Evolutionary conservation across 2,888 invertebrate species (phyloP).

Genomic region (Microctonus hyperodae): DNA sequence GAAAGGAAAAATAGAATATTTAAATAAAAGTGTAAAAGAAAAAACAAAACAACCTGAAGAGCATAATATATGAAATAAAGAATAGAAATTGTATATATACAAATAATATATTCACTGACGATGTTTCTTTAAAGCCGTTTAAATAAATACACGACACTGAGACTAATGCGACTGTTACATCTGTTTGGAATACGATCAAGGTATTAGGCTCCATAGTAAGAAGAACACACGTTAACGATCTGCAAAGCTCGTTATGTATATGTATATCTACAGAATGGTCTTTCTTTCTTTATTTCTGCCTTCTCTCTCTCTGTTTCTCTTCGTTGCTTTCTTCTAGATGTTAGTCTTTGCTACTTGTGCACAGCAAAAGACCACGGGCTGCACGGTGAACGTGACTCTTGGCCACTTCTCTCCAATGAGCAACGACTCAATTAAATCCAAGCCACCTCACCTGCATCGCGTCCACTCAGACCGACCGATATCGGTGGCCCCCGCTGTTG

Average conservation of each 20-base stretch:
- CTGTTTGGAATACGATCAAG: constrained; percentile 37
- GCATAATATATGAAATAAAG: neutral
- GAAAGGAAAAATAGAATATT: neutral
- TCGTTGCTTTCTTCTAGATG: neutral
- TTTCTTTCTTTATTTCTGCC: constrained; percentile 3
- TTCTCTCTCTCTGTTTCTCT: constrained; percentile 8
- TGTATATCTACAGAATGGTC: constrained; percentile 26
- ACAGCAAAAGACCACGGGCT: constrained; percentile 5
- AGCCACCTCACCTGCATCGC: constrained; percentile 19
- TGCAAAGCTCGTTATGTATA: constrained; percentile 37
- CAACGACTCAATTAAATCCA: constrained; percentile 43
- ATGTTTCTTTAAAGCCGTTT: constrained; percentile 13
- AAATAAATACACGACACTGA: constrained; percentile 29
- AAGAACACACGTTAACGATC: constrained; percentile 42
- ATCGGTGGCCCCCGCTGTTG: neutral
- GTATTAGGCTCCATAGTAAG: constrained; percentile 32
- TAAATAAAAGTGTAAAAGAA: neutral
- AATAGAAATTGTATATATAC: neutral
- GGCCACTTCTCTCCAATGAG: constrained; percentile 40
- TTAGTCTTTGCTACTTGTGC: neutral
- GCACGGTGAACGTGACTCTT: constrained; percentile 42
- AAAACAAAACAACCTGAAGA: neutral
- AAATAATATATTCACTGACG: neutral
- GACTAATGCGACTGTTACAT: constrained; percentile 33
- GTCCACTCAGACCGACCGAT: neutral